Evolutionary conservation across 1,140 invertebrate species (phyloP).

Genomic region (Drosophila subobscura): DNA sequence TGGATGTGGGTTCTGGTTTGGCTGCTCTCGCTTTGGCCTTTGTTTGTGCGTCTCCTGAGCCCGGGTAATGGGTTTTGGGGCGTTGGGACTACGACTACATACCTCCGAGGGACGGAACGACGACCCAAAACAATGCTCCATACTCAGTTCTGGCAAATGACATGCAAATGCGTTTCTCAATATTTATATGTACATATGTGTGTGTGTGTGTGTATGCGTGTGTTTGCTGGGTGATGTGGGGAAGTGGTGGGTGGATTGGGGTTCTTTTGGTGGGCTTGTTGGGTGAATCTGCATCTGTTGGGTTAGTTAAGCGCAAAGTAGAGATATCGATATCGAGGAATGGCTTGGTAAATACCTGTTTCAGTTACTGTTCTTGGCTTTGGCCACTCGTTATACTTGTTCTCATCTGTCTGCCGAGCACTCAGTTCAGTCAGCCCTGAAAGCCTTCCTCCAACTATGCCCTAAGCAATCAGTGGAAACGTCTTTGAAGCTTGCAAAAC

Average conservation of each 20-base stretch:
- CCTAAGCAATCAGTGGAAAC: too few species aligned
- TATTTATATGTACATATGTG: slow-evolving; percentile 21
- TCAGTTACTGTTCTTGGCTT: slow-evolving; percentile 26
- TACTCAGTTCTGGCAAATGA: slow-evolving; percentile 23
- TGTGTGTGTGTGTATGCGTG: slow-evolving; percentile 8
- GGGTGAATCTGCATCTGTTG: slow-evolving; percentile 19
- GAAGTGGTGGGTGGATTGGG: slow-evolving; percentile 2
- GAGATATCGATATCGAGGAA: slow-evolving; percentile 29
- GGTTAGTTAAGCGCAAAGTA: slow-evolving; percentile 44
- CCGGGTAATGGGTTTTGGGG: neutral
- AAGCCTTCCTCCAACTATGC: too few species aligned
- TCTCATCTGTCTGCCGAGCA: too few species aligned
- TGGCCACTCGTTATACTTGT: neutral
- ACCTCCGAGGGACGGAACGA: slow-evolving; percentile 12
- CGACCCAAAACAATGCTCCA: slow-evolving; percentile 22
- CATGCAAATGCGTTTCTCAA: slow-evolving; percentile 36
- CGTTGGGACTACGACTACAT: slow-evolving; percentile 22
- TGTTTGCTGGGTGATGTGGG: slow-evolving; percentile 8
- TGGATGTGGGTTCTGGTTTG: neutral
- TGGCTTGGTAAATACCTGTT: slow-evolving; percentile 48
- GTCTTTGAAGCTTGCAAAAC: too few species aligned
- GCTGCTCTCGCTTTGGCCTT: neutral
- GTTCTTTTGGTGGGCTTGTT: too few species aligned
- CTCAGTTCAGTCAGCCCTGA: too few species aligned
- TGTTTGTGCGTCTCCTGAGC: neutral